Evolutionary conservation across 2,888 invertebrate genomes (phyloP), one percentile per base, ranked within the genome.

Genomic region (Epinotia ramella): DNA sequence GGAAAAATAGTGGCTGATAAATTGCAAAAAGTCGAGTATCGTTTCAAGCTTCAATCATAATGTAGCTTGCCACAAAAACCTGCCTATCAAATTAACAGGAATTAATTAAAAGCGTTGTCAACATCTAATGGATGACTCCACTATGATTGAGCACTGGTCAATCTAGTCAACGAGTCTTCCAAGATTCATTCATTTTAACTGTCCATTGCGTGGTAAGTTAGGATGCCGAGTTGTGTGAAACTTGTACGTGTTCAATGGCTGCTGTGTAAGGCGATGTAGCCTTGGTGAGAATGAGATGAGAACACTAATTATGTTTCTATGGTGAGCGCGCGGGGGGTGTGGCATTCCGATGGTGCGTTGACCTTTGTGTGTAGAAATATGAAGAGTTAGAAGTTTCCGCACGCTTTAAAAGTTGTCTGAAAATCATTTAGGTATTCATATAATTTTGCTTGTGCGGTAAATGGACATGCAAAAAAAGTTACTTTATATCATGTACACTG

Each of bases 281-380:
- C 84, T 82, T 80, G 80, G 83, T 84, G 84, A 82, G 83, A 85
- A 84, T 86, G 86, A 87, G 91, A 89, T 87, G 89, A 88, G 90
- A 89, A 87, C 88, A 89, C 93, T 93, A 93, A 94, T 94, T 94
- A 93, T 90, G 89, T 89, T 89, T 89, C 91, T 91, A 90, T 89
- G 90, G 89, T 86, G 89, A 87, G 83, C 87, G 87, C 87, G 86
- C 83, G 86, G 85, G 88, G 89, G 85, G 86, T 87, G 89, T 88
- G 88, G 91, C 92, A 93, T 93, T 92, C 92, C 91, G 78, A 81
- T 77, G 80, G 92, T 81, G 76, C 91, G 84, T 83, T 90, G 91
- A 91, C 89, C 85, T 84, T 80, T 77, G 57, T 57, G 70, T 73
- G 73, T 77, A 87, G 88, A 86, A 73, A 79, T 82, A 76, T 65